Evolutionary conservation across 2,113 vertebrate genomes (phyloP).

Genomic region (Columba janthina): DNA sequence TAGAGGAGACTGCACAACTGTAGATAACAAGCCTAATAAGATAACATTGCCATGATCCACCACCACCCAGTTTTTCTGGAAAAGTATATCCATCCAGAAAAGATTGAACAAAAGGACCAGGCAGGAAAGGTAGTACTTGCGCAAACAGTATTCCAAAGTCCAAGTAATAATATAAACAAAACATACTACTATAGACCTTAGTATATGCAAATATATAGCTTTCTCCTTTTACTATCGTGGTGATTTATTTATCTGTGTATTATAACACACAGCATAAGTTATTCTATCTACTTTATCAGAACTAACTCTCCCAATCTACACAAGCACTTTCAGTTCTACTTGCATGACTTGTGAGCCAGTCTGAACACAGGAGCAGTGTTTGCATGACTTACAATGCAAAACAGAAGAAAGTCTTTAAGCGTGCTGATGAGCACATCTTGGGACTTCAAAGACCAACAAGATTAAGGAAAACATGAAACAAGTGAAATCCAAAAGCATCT

Average conservation of each 20-base stretch:
- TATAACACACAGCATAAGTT: neutral
- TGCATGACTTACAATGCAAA: slow-evolving; percentile 39
- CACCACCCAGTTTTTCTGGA: slow-evolving; percentile 40
- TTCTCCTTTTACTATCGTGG: neutral
- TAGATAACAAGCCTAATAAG: slow-evolving; percentile 19
- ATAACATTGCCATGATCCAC: neutral
- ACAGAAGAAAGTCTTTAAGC: neutral
- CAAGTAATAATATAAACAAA: neutral
- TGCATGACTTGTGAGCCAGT: neutral
- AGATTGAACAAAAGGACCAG: neutral
- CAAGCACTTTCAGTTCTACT: neutral
- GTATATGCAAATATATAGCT: neutral
- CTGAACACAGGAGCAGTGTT: neutral
- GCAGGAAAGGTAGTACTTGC: neutral
- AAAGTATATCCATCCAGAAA: slow-evolving; percentile 5
- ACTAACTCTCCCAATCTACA: neutral
- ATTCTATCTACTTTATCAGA: neutral
- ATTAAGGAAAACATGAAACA: neutral
- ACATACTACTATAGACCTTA: neutral
- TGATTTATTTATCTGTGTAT: neutral
- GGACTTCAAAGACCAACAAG: slow-evolving; percentile 10
- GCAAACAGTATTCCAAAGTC: neutral
- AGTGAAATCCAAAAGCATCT: neutral
- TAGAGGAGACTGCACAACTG: neutral
- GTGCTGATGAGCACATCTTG: neutral